A percentile compares a stretch with the other conserved stretches of the same genome.
Conservation (phyloP, 2,888 invertebrate species). For the Iselma pallidipennis region DNA sequence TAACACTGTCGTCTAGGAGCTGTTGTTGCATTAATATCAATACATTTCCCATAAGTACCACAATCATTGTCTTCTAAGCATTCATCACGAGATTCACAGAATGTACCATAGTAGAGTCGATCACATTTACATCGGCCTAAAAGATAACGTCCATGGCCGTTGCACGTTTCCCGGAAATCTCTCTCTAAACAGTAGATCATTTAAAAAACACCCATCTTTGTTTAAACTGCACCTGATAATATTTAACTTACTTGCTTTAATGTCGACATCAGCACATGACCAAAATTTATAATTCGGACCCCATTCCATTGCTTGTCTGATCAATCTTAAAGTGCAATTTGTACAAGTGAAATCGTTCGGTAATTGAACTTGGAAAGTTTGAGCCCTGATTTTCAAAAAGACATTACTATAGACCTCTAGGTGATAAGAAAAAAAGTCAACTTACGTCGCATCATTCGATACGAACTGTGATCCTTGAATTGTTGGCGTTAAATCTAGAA, state of each 20-base stretch:
- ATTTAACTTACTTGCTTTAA: slow-evolving; percentile 63
- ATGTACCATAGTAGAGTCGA: slow-evolving; percentile 76
- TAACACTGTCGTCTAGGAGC: slow-evolving; percentile 85
- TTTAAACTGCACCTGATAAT: neutral
- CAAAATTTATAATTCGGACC: slow-evolving; percentile 82
- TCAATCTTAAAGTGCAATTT: slow-evolving; percentile 87
- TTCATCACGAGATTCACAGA: slow-evolving; percentile 89
- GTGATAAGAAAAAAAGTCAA: neutral
- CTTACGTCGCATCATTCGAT: slow-evolving; percentile 86
- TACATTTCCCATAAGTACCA: slow-evolving; percentile 82
- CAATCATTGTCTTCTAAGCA: slow-evolving; percentile 86
- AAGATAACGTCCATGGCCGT: slow-evolving; percentile 80
- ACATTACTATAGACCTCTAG: too few relatives aligned
- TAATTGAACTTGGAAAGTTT: slow-evolving; percentile 77
- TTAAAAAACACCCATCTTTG: neutral
- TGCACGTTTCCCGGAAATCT: slow-evolving; percentile 81
- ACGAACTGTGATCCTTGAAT: slow-evolving; percentile 81
- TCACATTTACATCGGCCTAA: slow-evolving; percentile 80
- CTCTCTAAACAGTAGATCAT: slow-evolving; percentile 60
- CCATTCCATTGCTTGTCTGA: slow-evolving; percentile 93
- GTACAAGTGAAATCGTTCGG: slow-evolving; percentile 82
- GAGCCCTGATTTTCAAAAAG: slow-evolving; percentile 65
- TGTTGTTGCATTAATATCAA: slow-evolving; percentile 78
- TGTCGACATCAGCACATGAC: slow-evolving; percentile 95
- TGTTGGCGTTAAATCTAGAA: slow-evolving; percentile 82